Evolutionary conservation across 2,113 vertebrate genomes (phyloP).

Genomic region (Nyctereutes procyonoides): DNA sequence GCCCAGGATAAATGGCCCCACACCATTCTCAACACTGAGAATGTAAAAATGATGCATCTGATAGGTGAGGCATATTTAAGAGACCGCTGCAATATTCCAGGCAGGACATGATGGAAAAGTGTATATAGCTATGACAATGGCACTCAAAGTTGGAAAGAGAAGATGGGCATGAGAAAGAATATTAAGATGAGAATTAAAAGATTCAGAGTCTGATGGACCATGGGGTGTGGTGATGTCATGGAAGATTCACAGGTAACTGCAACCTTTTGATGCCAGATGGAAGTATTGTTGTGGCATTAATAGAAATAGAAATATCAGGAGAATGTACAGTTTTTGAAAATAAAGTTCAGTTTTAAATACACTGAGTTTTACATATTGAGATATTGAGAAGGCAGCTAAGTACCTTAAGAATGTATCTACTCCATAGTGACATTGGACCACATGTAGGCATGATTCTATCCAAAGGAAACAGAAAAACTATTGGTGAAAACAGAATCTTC

Average conservation of each 20-base stretch:
- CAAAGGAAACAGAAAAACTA: slow-evolving; percentile 7
- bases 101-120: background rate
- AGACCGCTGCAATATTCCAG: background rate
- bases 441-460: background rate
- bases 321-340: background rate
- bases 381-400: background rate
- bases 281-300: background rate
- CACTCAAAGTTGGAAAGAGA: background rate
- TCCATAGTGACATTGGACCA: background rate
- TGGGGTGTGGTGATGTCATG: background rate
- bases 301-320: background rate
- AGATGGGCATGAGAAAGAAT: background rate
- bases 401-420: background rate
- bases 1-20: background rate
- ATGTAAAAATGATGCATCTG: background rate
- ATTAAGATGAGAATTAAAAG: background rate
- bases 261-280: background rate
- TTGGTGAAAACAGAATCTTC: background rate
- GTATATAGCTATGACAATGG: background rate
- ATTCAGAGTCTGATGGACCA: background rate
- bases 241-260: background rate
- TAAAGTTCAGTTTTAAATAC: background rate
- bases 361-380: background rate
- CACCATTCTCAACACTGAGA: background rate
- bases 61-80: background rate